phyloP scores from a whole-genome alignment of 2,113 vertebrate genomes.

The Brachypteracias leptosomus region DNA sequence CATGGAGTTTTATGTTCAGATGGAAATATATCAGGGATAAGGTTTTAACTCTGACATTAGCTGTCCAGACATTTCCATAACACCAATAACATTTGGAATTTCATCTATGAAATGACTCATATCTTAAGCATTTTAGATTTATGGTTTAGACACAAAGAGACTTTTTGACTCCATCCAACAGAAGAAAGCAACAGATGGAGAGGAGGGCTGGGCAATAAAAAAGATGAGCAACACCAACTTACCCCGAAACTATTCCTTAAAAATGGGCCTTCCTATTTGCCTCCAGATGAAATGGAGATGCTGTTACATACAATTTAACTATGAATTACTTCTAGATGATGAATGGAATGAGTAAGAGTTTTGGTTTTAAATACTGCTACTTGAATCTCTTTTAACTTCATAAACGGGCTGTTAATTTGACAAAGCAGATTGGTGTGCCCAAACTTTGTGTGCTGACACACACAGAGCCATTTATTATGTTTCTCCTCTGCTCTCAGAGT shows the following conservation, averaged over 20 bases:
- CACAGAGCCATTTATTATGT: conserved; percentile 3
- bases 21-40: conserved; percentile 47
- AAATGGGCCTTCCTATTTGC: neutral
- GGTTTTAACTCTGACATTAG: conserved; percentile 52
- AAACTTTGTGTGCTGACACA: neutral
- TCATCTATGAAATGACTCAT: conserved; percentile 30
- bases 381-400: neutral
- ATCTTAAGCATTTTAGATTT: conserved; percentile 9
- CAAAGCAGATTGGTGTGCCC: neutral
- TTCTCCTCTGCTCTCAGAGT: conserved; percentile 25
- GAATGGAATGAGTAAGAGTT: neutral
- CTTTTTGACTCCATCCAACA: conserved; percentile 10
- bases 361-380: neutral
- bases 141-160: conserved; percentile 14
- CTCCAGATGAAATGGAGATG: conserved; percentile 20
- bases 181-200: conserved; percentile 57
- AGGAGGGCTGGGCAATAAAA: conserved; percentile 1
- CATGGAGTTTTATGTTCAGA: conserved; percentile 31
- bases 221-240: neutral
- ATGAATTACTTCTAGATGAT: neutral
- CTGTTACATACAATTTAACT: neutral
- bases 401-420: neutral
- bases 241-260: neutral
- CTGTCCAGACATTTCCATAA: conserved; percentile 60
- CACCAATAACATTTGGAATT: conserved; percentile 48